Evolutionary conservation across 2,888 invertebrate genomes (phyloP), one percentile per base, ranked within the genome.

Genomic region (Caenorhabditis angaria): DNA sequence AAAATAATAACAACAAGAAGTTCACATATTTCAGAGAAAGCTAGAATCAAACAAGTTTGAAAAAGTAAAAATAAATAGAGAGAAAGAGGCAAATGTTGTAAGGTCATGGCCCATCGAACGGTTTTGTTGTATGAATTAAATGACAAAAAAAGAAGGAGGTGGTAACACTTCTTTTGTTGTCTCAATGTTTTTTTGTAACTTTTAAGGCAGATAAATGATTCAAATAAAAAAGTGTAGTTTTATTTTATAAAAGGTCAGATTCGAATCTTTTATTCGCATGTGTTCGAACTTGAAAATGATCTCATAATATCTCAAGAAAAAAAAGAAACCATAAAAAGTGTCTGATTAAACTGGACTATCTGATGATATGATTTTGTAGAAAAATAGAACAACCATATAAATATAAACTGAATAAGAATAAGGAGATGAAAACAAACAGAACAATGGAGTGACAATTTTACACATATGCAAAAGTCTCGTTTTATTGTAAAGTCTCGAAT

Each of bases 61-160:
- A 12, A 18, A 3, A 18, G 41, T n/a, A n/a, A n/a, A n/a, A n/a
- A n/a, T n/a, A 41, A 41, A 32, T 12, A 12, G 12, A 32, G 12
- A 32, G 10, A 41, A 41, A 12, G 18, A 41, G 41, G 18, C 10
- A 32, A 12, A 41, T 41, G 18, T 41, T 41, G 41, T 41, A 14
- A 41, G 41, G 41, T 41, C 41, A 41, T 41, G 41, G 41, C 41
- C 41, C 41, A 41, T 41, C 41, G 41, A 41, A 41, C 41, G 41
- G 41, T 41, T 41, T 41, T 2, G n/a, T n/a, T n/a, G 18, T 18
- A 41, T 41, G 6, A 32, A 41, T n/a, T n/a, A 14, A 41, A 41
- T 3, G 41, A 41, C 41, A 41, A 41, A 6, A 41, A 41, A 18
- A 41, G 18, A 18, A 41, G 18, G n/a, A n/a, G n/a, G n/a, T n/a